Conservation (phyloP, 2,113 vertebrate species). For the Chionodraco myersi region DNA sequence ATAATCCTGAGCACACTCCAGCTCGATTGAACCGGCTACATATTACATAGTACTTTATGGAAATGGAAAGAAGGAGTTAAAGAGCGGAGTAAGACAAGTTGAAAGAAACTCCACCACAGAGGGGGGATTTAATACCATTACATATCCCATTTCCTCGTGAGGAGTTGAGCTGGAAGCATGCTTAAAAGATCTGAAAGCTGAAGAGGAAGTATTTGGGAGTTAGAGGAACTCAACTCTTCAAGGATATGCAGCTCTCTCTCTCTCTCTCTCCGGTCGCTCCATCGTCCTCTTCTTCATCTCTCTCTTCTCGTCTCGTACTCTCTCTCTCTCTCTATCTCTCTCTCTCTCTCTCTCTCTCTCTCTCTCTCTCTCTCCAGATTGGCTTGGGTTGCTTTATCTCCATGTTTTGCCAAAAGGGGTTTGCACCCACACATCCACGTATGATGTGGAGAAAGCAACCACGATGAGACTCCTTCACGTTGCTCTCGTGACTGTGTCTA, state of each 20-base stretch:
- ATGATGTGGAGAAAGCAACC: slow-evolving; percentile 46
- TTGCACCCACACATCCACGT: slow-evolving; percentile 51
- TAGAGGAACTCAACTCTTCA: slow-evolving; percentile 52
- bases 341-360: not conserved
- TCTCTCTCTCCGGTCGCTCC: slow-evolving; percentile 8
- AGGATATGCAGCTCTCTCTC: slow-evolving; percentile 28
- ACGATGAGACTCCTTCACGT: slow-evolving; percentile 31
- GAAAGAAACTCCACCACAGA: slow-evolving; percentile 28
- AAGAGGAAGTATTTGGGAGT: slow-evolving; percentile 41
- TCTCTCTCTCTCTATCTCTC: slow-evolving; percentile 4
- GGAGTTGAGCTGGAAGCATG: slow-evolving; percentile 34
- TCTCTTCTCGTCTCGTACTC: no score
- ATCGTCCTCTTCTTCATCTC: no score
- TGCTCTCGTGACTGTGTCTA: slow-evolving; percentile 34
- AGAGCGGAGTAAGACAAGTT: not conserved
- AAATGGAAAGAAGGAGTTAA: slow-evolving; percentile 3
- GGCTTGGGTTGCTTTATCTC: slow-evolving; percentile 33
- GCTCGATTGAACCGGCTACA: not conserved
- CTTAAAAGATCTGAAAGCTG: slow-evolving; percentile 34
- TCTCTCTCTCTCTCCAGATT: slow-evolving; percentile 6
- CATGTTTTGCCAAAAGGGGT: slow-evolving; percentile 63
- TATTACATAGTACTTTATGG: slow-evolving; percentile 1
- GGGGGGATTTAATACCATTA: slow-evolving; percentile 35
- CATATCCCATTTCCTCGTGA: slow-evolving; percentile 44
- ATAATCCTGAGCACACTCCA: not conserved